Conservation (phyloP, 2,888 invertebrate genomes). For the Amaurobius ferox region DNA sequence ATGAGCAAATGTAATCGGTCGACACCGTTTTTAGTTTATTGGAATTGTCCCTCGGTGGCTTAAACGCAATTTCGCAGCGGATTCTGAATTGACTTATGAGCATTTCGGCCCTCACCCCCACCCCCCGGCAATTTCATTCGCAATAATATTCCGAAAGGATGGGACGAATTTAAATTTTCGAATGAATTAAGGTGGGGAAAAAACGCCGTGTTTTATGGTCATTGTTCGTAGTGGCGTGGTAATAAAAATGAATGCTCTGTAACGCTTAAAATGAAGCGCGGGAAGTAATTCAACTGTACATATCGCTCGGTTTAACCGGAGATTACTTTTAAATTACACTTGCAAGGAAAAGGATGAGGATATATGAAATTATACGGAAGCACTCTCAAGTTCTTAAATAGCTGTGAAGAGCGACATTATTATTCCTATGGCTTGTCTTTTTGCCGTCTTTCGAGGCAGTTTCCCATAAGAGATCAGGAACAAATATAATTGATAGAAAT, state of each 20-base stretch:
- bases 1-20: constrained; percentile 55
- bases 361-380: constrained; percentile 1
- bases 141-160: background rate
- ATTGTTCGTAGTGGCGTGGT: background rate
- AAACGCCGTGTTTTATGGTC: background rate
- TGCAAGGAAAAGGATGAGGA: background rate
- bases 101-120: background rate
- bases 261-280: constrained; percentile 1
- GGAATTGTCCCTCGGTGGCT: constrained; percentile 48
- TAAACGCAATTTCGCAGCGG: constrained; percentile 10
- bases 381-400: background rate
- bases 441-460: background rate
- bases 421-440: background rate
- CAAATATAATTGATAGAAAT: background rate
- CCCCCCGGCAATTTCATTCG: constrained; percentile 4
- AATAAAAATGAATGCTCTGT: constrained; percentile 1
- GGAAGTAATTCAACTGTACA: background rate
- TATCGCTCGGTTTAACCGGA: constrained; percentile 6
- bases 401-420: background rate
- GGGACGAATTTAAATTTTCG: constrained; percentile 12
- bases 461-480: background rate
- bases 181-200: background rate
- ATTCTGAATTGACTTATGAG: constrained; percentile 10
- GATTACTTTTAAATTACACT: constrained; percentile 6
- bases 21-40: constrained; percentile 48